Evolutionary conservation across 2,888 invertebrate genomes (phyloP), one percentile per base, ranked within the genome.

Genomic region (Papilio protenor): DNA sequence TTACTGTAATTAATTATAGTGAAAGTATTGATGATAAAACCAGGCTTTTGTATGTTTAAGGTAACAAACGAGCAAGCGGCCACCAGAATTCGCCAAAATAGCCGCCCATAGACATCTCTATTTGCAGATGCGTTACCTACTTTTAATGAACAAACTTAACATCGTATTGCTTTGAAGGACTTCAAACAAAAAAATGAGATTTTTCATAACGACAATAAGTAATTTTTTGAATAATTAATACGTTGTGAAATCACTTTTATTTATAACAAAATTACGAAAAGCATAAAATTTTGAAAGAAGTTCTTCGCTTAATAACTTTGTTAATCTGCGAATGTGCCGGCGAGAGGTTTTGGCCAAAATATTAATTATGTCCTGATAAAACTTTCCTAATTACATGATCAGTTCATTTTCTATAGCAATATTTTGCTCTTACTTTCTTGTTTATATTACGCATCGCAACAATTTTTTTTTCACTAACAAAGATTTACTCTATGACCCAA

Each of bases 341-440:
- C n/a, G 69, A 33, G 55, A 69, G 55, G n/a, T 75, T 27, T 75
- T 70, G 55, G 69, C 45, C 40, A 55, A 69, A 75, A 75, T 75
- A 75, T 75, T 75, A 75, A 75, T 75, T 75, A 75, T 40, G 55
- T 75, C 69, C 52, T 57, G 69, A 75, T 75, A 57, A 75, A 75
- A 75, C 75, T 75, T 75, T 70, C 69, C 55, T 70, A 75, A 75
- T 75, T 70, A 75, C 33, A 23, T 75, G 55, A 70, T 55, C 69
- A 75, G 55, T 75, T 57, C 18, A 69, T 69, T 69, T 69, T 69
- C 66, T 21, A 11, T 45, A 21, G 45, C 21, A 69, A 45, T 69
- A 45, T 69, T 45, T 45, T n/a, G 57, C 45, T 69, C 1, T 45
- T 66, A 40, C 66, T 45, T 40, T 40, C n/a, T 40, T 40, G n/a